Evolutionary conservation across 2,888 invertebrate genomes (phyloP).

Genomic region (Leptopilina myrica): DNA sequence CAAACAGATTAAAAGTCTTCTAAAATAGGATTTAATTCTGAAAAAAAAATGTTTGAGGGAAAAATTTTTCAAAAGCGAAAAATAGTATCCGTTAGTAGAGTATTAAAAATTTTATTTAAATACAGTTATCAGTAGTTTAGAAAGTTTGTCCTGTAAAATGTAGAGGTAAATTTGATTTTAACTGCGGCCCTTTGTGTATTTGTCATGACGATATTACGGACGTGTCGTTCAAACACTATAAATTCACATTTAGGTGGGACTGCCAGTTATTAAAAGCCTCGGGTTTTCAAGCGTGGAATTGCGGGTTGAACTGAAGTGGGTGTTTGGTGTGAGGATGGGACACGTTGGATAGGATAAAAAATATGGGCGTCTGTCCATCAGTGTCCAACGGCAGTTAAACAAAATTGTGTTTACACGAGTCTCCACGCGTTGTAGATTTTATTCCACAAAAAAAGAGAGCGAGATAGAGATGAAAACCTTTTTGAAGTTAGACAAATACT

Average conservation of each 20-base stretch:
- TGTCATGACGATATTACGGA: slow-evolving; percentile 23
- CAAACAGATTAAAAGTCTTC: too few species aligned
- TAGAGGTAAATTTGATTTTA: background rate
- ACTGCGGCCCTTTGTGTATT: background rate
- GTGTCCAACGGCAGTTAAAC: slow-evolving; percentile 26
- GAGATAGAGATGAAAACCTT: background rate
- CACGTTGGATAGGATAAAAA: slow-evolving; percentile 46
- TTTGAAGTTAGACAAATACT: too few species aligned
- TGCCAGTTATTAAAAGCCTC: slow-evolving; percentile 58
- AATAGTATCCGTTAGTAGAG: too few species aligned
- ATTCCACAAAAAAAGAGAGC: background rate
- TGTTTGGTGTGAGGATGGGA: background rate
- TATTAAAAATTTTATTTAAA: too few species aligned
- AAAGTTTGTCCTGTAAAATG: background rate
- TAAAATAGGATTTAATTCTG: too few species aligned
- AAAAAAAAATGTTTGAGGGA: too few species aligned
- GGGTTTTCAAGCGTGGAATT: slow-evolving; percentile 47
- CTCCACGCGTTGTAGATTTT: slow-evolving; percentile 14
- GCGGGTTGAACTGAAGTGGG: slow-evolving; percentile 41
- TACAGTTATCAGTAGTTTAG: too few species aligned
- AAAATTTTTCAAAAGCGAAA: too few species aligned
- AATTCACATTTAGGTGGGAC: slow-evolving; percentile 56
- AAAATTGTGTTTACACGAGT: slow-evolving; percentile 42
- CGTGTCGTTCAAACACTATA: slow-evolving; percentile 49
- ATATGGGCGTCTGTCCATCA: slow-evolving; percentile 44